Evolutionary conservation across 2,797 vertebrate genomes (phyloP).

Genomic region (Gymnoscopelus microlampas): DNA sequence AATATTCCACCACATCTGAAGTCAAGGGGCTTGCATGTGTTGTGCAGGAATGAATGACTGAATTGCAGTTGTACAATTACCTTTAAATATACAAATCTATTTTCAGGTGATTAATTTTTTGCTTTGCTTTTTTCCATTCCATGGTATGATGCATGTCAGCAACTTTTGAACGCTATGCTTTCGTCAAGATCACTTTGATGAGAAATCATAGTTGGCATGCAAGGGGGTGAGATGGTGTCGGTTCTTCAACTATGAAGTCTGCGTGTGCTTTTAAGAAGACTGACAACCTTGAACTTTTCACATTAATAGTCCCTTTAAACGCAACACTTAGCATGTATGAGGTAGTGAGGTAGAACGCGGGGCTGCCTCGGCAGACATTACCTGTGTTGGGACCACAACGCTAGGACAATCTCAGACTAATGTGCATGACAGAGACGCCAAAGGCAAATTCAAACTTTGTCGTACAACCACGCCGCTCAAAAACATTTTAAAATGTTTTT

Average conservation of each 20-base stretch:
- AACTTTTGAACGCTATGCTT: neutral
- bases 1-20: constrained; percentile 37
- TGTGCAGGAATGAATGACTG: constrained; percentile 13
- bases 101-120: no score
- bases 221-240: neutral
- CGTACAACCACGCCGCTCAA: no score
- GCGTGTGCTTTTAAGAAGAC: neutral
- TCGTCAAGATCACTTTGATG: constrained; percentile 20
- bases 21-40: constrained; percentile 23
- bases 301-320: constrained; percentile 16
- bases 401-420: constrained; percentile 8
- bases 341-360: neutral
- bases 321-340: constrained; percentile 7
- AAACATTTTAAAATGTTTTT: no score
- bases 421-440: neutral
- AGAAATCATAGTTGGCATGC: constrained; percentile 8
- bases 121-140: constrained; percentile 15
- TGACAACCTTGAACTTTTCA: no score
- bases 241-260: neutral
- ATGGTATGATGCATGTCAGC: constrained; percentile 2
- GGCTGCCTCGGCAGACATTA: constrained; percentile 7
- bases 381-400: constrained; percentile 15
- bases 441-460: no score
- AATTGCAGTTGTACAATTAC: no score
- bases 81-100: no score